Base-by-base conservation (phyloP, 2,113 vertebrate genomes). In the Paedocypris sp. region DNA sequence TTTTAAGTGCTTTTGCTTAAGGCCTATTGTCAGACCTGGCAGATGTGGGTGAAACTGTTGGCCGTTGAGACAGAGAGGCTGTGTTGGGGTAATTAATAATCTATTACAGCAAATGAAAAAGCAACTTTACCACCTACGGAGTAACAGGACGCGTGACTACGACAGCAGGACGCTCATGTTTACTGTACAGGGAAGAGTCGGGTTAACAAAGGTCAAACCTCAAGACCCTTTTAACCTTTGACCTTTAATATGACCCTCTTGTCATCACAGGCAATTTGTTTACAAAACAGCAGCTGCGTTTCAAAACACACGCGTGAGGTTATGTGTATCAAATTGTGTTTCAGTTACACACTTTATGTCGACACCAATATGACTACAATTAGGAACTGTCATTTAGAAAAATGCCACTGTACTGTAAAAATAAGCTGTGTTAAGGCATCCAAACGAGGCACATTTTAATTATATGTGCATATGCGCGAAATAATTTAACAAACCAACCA, bases 91-190 rank as follows among this genome's bases (percentile, higher is more conserved):
- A 50, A 68, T 62, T 16, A 62, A 68, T 68, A 62, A 58, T 68
- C 36, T 48, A 68, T 63, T 42, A 51, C 46, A 43, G 51, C 52
- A 62, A 68, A 62, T 51, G 33, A 51, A 45, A 43, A 12, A 42
- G 38, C 36, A 25, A 29, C 50, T 46, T 57, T 19, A 23, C 19
- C 35, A 43, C 59, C 46, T 39, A 20, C 9, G 1, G 9, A 15
- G 58, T 39, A 57, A 50, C 13, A 36, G 20, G 43, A 67, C 28
- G n/a, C 65, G 15, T 36, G 19, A 7, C 10, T 29, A 49, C 22
- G 39, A 39, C 42, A 42, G 18, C 32, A 28, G 61, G 38, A 47
- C 45, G 61, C 61, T 54, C 50, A 28, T 47, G 50, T 62, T 67
- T 56, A 62, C 50, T 19, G n/a, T 18, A 18, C 26, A 56, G 2